These are phyloP conservation scores for Varanus salvator DNA, from an alignment of 2,113 vertebrate species.

Conservation along the genomic window DNA sequence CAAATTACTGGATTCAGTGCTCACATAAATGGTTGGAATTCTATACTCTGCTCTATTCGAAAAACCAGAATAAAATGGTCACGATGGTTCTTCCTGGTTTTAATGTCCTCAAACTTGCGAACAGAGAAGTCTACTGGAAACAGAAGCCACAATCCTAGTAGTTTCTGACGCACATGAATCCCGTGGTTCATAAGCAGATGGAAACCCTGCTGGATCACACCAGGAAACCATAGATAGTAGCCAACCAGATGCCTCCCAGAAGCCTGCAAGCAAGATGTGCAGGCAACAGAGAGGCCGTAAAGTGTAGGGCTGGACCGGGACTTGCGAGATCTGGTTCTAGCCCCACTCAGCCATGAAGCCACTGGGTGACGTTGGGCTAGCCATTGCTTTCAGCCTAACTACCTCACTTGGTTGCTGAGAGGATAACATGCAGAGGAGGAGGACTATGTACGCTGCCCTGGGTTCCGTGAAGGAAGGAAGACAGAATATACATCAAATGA, in stretches of 20 bases:
- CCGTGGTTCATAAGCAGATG: background rate
- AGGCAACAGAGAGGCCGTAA: no score
- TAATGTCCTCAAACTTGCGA: background rate
- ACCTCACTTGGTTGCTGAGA: no score
- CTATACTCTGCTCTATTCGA: slow-evolving; percentile 7
- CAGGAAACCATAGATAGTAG: background rate
- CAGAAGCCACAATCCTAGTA: background rate
- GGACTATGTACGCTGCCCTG: no score
- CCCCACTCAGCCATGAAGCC: no score
- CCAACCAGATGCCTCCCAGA: background rate
- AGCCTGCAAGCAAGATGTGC: background rate
- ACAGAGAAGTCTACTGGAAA: background rate
- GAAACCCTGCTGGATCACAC: background rate
- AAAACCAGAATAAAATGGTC: slow-evolving; percentile 20
- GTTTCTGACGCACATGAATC: background rate
- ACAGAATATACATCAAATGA: no score
- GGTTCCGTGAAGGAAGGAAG: no score
- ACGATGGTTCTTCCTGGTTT: background rate
- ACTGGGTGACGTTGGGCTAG: no score
- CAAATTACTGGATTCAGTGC: slow-evolving; percentile 31
- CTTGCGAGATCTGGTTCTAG: no score
- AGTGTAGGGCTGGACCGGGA: no score
- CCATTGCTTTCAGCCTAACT: no score
- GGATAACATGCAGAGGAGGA: no score
- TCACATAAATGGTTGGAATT: slow-evolving; percentile 22